Base-by-base conservation (phyloP, 2,113 vertebrate species). In the Nasalis larvatus region DNA sequence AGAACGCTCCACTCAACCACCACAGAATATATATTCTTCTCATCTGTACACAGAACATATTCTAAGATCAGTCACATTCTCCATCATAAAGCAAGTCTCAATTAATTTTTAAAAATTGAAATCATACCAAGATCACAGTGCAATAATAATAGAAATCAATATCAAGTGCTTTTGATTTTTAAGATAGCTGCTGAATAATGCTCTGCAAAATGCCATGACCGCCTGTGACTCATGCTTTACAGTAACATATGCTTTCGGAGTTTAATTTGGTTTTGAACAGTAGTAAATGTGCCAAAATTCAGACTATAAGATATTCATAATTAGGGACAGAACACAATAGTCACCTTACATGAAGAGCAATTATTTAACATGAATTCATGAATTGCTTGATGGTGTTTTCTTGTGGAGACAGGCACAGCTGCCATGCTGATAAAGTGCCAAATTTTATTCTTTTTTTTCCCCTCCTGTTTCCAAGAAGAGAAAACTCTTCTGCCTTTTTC, bases 331-430 rank as follows among this genome's bases (percentile, higher is more conserved):
- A 80, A 93, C 76, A 69, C 98, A 86, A 93, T 27, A 74, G 86
- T 98, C 89, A 97, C 81, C 87, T 97, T 96, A 37, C 85, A 37
- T 86, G 54, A 97, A 98, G 94, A 49, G 74, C 52, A 95, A 68
- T 77, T 96, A 93, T 98, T 98, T 95, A 93, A 35, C 66, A 73
- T 47, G 35, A 94, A 95, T 95, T 96, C 84, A 42, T 4, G 23
- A 95, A 93, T 85, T 97, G 40, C 80, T 98, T 95, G 37, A 94
- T 93, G 95, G 83, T 52, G 84, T 58, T 98, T 98, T 96, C 91
- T 94, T 10, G 2, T 71, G 95, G 89, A 49, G 77, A 96, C 21
- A 76, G 63, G 81, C 47, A 10, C 16, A 98, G 69, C 49, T 94
- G 86, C 74, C 86, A 92, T 14, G n/a, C 47, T 85, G 68, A 97